Evolutionary conservation across 2,888 invertebrate species (phyloP), one percentile per base, ranked within the genome.

Genomic region (Chymomyza fuscimana): DNA sequence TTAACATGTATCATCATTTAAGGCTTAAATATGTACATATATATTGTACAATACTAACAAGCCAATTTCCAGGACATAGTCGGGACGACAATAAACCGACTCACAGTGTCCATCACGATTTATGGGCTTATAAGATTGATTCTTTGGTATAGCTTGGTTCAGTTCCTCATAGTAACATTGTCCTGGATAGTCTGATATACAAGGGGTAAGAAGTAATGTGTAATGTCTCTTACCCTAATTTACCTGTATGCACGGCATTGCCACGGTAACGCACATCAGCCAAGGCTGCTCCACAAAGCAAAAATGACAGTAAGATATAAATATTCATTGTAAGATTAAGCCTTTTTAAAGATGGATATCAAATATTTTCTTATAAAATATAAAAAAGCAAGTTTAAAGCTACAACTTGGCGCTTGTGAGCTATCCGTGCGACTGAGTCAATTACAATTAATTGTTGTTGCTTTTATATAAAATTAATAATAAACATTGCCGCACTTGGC

Each of bases 391-490:
- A 65, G 63, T 60, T 40, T 29, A 51, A 51, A 50, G 69, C 63
- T 56, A 51, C 72, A 74, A 78, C 80, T 85, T 81, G 70, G 67
- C 70, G 69, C 70, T 73, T 68, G 74, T 66, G 70, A 79, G 79
- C 74, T 81, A 73, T 75, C 78, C 76, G 80, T 78, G 78, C 88
- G 87, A 90, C 90, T 90, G 90, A 87, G 81, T 80, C 80, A 81
- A 82, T 80, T 86, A 78, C 79, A 89, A 89, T 89, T 89, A 89
- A 86, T 88, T 89, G 81, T 89, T 89, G 89, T 89, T 89, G 85
- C 90, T 90, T 90, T 87, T 90, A 90, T 90, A 90, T 89, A 84
- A 87, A 87, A 88, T 85, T 87, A 86, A 86, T 88, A 86, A 84
- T 86, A 77, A 80, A 50, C 40, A 46, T 36, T 40, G 16, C 16